phyloP scores from a whole-genome alignment of 2,888 invertebrate species.

The Ormia ochracea region DNA sequence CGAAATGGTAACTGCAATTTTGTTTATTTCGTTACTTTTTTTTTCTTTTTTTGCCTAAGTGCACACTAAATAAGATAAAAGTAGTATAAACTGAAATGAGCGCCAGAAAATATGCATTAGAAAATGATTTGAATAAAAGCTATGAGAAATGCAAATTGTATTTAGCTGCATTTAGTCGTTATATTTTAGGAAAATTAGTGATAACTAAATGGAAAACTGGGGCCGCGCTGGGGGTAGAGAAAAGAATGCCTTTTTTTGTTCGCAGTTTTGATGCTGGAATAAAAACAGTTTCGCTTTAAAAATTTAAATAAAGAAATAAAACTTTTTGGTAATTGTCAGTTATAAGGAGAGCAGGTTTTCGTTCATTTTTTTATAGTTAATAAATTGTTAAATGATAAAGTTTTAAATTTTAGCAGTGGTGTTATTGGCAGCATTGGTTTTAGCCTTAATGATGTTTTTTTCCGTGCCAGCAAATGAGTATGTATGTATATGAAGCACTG shows the following conservation, averaged over 20 bases:
- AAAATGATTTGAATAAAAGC: not conserved
- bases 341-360: no score
- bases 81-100: not conserved
- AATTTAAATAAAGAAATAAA: not conserved
- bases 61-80: not conserved
- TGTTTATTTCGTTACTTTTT: not conserved
- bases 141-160: not conserved
- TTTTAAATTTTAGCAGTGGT: not conserved
- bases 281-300: not conserved
- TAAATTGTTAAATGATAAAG: not conserved
- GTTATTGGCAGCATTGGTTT: not conserved
- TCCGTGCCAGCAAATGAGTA: not conserved
- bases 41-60: not conserved
- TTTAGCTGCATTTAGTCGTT: not conserved
- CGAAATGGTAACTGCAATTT: not conserved
- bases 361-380: no score
- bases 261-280: not conserved
- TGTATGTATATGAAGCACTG: no score
- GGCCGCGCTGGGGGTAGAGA: not conserved
- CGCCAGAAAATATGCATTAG: constrained; percentile 12
- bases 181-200: not conserved
- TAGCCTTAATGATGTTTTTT: not conserved
- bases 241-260: not conserved
- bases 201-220: not conserved
- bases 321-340: not conserved